A percentile compares a stretch with the other conserved stretches of the same genome.
phyloP scores from a whole-genome alignment of 2,888 invertebrate species.

The Diarsia brunnea region DNA sequence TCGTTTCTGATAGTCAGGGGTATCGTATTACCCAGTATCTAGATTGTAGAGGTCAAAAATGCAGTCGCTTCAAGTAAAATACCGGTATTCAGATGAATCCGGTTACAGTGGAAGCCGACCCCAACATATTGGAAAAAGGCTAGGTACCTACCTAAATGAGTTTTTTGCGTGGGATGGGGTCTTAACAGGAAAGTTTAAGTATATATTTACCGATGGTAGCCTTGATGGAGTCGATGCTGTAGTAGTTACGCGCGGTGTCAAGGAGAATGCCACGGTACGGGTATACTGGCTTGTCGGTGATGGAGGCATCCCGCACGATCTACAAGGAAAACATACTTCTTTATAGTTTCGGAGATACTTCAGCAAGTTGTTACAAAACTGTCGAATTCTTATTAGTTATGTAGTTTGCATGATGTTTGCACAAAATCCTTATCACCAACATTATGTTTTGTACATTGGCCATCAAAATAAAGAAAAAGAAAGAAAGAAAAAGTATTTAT shows the following conservation, averaged over 20 bases:
- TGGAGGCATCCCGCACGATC: constrained; percentile 91
- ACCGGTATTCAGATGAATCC: not conserved
- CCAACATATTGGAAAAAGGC: not conserved
- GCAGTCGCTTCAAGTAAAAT: not conserved
- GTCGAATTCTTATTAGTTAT: too few species aligned
- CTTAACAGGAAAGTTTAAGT: not conserved
- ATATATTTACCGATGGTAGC: constrained; percentile 91
- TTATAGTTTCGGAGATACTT: not conserved
- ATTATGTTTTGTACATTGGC: too few species aligned
- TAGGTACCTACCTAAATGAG: not conserved
- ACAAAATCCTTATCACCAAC: not conserved
- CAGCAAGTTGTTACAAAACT: not conserved
- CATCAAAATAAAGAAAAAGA: too few species aligned
- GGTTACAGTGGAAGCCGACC: not conserved
- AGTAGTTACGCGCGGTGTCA: constrained; percentile 97
- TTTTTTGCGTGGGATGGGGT: not conserved
- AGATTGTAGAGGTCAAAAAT: not conserved
- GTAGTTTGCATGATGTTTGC: not conserved
- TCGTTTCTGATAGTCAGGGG: not conserved
- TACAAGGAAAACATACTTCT: constrained; percentile 70
- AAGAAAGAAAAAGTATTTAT: too few species aligned
- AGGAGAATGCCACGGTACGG: constrained; percentile 96
- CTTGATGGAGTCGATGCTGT: constrained; percentile 93
- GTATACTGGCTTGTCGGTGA: constrained; percentile 95
- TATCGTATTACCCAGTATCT: not conserved